Evolutionary conservation across 1,140 invertebrate species (phyloP), one percentile per base, ranked within the genome.

Genomic region (Microplitis mediator): DNA sequence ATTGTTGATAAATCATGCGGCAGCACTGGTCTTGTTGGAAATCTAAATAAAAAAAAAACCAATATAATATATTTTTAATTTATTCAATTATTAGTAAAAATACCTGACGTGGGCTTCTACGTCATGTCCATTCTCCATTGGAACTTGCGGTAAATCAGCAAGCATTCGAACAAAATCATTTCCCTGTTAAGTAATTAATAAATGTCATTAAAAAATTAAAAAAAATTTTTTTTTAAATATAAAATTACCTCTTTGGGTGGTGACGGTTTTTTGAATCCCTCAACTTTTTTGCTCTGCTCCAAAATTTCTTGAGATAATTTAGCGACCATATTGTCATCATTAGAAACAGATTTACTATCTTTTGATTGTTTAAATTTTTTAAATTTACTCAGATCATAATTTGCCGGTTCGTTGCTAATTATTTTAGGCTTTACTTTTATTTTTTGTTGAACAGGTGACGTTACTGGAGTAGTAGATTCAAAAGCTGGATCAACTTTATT

Each of bases 1-100:
- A 92, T 92, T 4, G 91, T 92, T 8, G 91, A 92, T 14, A 92
- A 82, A 5, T 45, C 11, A 78, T 92, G 91, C 74, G 91, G 91
- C 9, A 66, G 78, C 0, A 78, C 77, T 35, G 79, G 81, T 39
- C 71, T 73, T 13, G 80, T 75, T 58, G 84, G 81, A 6, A 74
- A 50, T 34, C 83, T 85, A 45, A 52, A 76, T 78, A 70, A 61
- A 3, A 16, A 72, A 61, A 63, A 68, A 39, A 39, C 4, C 2
- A 32, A 36, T 35, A 34, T 61, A 16, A 32, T 3, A 31, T 32
- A 60, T 54, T 54, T n/a, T n/a, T 4, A n/a, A 4, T 54, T 14
- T 3, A n/a, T 3, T 9, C 3, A 31, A 60, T 31, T 32, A 31
- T 3, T 31, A 23, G 1, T 23, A 23, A 3, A 8, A 60, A 31